phyloP scores from a whole-genome alignment of 2,888 invertebrate genomes.

The Nowickia ferox region DNA sequence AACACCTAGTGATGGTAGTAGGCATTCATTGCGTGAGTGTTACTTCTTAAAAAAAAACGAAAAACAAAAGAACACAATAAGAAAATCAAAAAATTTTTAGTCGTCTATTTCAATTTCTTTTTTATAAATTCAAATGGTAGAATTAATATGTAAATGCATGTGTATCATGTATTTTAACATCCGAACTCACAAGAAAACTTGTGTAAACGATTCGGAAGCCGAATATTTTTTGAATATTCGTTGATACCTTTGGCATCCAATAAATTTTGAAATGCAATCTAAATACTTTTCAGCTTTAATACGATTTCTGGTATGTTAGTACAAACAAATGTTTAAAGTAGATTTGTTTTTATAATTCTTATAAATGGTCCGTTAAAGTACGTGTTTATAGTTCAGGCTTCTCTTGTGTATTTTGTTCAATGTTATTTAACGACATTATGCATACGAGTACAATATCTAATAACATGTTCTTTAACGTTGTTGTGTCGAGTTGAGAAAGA shows the following conservation, averaged over 20 bases:
- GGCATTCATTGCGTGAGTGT: too few relatives aligned
- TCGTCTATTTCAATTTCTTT: too few relatives aligned
- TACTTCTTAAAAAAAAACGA: too few relatives aligned
- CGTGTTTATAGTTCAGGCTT: not conserved
- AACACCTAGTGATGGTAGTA: too few relatives aligned
- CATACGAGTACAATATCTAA: not conserved
- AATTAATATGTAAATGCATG: too few relatives aligned
- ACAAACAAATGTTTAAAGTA: not conserved
- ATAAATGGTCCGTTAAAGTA: not conserved
- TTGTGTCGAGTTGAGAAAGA: conserved; percentile 34
- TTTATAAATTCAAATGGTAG: too few relatives aligned
- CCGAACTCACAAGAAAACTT: too few relatives aligned
- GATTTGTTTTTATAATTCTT: not conserved
- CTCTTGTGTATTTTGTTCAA: not conserved
- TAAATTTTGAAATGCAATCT: not conserved
- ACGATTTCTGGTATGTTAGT: not conserved
- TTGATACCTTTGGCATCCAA: not conserved
- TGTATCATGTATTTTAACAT: too few relatives aligned
- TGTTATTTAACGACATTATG: not conserved
- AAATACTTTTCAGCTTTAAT: not conserved
- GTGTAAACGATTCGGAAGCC: too few relatives aligned
- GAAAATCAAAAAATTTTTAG: too few relatives aligned
- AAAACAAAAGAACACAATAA: too few relatives aligned
- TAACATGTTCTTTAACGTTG: not conserved
- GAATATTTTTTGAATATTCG: not conserved